A percentile compares a stretch with the other conserved stretches of the same genome.
Evolutionary conservation across 2,113 vertebrate species (phyloP).

Genomic region (Macroglossus sobrinus): DNA sequence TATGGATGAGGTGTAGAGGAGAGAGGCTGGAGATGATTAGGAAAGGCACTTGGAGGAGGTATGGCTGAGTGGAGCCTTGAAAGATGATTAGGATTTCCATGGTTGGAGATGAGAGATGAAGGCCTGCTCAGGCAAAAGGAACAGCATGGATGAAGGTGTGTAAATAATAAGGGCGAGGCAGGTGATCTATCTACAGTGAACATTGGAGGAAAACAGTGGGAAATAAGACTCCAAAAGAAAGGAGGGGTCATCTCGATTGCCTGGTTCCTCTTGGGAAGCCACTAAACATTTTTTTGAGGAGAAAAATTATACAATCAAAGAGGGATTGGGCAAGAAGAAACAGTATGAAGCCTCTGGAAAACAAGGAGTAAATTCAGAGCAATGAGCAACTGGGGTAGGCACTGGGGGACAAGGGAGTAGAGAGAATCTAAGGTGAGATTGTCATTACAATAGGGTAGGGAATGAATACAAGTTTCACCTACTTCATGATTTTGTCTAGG

Average conservation of each 20-base stretch:
- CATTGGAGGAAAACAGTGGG: background rate
- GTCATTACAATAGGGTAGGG: background rate
- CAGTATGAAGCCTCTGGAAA: background rate
- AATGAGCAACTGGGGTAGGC: background rate
- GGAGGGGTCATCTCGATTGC: background rate
- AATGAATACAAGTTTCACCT: background rate
- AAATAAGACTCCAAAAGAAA: background rate
- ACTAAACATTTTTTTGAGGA: background rate
- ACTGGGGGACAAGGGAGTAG: background rate
- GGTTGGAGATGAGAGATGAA: background rate
- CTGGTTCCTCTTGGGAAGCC: background rate
- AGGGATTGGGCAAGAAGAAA: background rate
- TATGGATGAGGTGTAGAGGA: background rate
- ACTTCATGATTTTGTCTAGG: conserved; percentile 2
- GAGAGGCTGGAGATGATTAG: background rate
- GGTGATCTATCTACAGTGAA: background rate
- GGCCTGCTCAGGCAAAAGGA: background rate
- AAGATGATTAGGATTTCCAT: background rate
- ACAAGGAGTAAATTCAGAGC: background rate
- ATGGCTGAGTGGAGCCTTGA: background rate
- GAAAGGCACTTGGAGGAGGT: background rate
- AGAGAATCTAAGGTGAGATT: background rate
- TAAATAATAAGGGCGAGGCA: background rate
- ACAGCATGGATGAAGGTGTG: background rate
- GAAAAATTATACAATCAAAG: background rate